Evolutionary conservation across 2,113 vertebrate species (phyloP), one percentile per base, ranked within the genome.

Genomic region (Daubentonia madagascariensis): DNA sequence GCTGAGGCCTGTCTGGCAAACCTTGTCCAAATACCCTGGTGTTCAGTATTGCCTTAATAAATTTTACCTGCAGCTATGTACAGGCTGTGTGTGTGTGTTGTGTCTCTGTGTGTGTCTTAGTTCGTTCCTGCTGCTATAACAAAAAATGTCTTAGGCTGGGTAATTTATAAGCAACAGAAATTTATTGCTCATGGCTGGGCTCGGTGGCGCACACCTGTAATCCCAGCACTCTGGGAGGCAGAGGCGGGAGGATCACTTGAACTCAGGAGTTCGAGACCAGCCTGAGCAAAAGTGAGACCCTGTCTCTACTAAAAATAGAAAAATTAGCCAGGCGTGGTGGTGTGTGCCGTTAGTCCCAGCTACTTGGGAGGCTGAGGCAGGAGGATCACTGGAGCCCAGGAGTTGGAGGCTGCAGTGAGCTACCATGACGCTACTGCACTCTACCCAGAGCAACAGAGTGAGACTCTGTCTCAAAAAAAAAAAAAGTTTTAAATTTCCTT

Each of bases 21-120:
- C 52, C 4, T 0, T 0, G 35, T n/a, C 13, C 65, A 5, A 25
- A 50, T 2, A 16, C 37, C 37, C 1, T 13, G 78, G 17, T 10
- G 32, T 61, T 50, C 80, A 22, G 5, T 12, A 9, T 43, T 10
- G 75, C 84, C 84, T 91, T 95, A 97, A 96, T 97, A 97, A 97
- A 98, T 14, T 30, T 70, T 7, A 59, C 23, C 11, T 68, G 50
- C 59, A 79, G 40, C 72, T 28, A 10, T 63, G 8, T 1, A 4
- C 17, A 10, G 37, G 13, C 2, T 0, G 16, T 30, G 20, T 70
- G 68, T 23, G 11, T 3, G 22, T 6, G 3, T 30, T 28, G 25
- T 61, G 59, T 63, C 0, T 30, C 10, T 37, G 17, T 80, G 1
- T 18, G 7, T 43, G 18, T 30, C 35, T 9, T 12, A 12, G 4